Percentiles rank a stretch among this genome's conserved stretches.
phyloP scores from a whole-genome alignment of 2,113 vertebrate genomes.

The Laterallus jamaicensis region DNA sequence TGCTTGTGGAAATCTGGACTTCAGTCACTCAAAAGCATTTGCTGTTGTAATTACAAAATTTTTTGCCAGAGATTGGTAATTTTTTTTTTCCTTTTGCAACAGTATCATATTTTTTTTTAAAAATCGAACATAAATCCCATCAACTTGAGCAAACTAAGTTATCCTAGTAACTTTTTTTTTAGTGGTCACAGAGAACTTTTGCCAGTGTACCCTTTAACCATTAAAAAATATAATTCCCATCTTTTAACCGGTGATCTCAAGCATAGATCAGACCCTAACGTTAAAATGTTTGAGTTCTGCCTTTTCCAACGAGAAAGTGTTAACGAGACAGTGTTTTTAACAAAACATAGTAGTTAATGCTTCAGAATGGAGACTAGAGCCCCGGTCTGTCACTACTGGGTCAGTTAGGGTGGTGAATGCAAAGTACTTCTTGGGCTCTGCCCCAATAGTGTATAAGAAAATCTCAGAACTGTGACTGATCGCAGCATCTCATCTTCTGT shows the following conservation, averaged over 20 bases:
- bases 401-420: not conserved
- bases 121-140: accelerated
- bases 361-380: not conserved
- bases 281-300: not conserved
- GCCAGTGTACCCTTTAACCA: not conserved
- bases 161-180: not conserved
- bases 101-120: not conserved
- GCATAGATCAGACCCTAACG: accelerated
- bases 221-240: not conserved
- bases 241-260: not conserved
- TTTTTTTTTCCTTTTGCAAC: not conserved
- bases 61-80: not conserved
- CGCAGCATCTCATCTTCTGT: not conserved
- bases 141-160: not conserved
- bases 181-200: not conserved
- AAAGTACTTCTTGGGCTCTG: not conserved
- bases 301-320: not conserved
- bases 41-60: not conserved
- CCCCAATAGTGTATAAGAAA: not conserved
- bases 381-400: accelerated
- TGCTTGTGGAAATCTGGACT: not conserved
- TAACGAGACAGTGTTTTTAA: not conserved
- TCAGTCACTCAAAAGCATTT: not conserved
- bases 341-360: not conserved
- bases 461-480: not conserved